phyloP scores from a whole-genome alignment of 2,113 vertebrate species.

The Pluvianellus socialis region DNA sequence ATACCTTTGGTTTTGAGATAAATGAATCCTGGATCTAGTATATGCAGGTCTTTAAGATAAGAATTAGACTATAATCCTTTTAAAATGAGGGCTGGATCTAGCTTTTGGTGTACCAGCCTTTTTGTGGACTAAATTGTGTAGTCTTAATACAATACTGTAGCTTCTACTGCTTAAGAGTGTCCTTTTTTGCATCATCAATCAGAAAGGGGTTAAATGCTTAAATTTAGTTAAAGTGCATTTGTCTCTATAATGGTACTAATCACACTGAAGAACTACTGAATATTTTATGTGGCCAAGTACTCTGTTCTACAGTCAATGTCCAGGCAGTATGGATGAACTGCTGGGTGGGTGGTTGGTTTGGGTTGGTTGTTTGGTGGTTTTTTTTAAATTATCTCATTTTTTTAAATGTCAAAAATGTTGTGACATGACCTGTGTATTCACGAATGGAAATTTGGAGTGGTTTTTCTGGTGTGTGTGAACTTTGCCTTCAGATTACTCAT shows the following conservation, averaged over 20 bases:
- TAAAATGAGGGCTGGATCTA: neutral
- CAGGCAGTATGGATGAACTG: neutral
- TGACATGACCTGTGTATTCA: neutral
- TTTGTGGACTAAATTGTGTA: neutral
- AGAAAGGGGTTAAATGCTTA: neutral
- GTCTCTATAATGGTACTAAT: neutral
- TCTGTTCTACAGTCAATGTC: neutral
- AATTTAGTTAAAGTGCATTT: neutral
- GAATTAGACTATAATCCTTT: neutral
- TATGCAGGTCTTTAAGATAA: neutral
- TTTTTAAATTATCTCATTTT: neutral
- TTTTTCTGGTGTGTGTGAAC: neutral
- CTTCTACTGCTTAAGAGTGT: neutral
- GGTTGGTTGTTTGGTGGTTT: too few relatives aligned
- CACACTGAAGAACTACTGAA: neutral
- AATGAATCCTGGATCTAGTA: neutral
- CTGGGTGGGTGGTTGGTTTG: neutral
- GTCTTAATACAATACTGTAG: neutral
- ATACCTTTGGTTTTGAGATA: neutral
- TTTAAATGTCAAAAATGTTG: neutral
- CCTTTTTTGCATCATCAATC: slow-evolving; percentile 3
- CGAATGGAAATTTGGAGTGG: neutral
- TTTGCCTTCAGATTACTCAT: neutral
- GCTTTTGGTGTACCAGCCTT: neutral
- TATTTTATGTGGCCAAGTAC: neutral